Evolutionary conservation across 2,888 invertebrate species (phyloP).

Genomic region (Hetaerina titia): DNA sequence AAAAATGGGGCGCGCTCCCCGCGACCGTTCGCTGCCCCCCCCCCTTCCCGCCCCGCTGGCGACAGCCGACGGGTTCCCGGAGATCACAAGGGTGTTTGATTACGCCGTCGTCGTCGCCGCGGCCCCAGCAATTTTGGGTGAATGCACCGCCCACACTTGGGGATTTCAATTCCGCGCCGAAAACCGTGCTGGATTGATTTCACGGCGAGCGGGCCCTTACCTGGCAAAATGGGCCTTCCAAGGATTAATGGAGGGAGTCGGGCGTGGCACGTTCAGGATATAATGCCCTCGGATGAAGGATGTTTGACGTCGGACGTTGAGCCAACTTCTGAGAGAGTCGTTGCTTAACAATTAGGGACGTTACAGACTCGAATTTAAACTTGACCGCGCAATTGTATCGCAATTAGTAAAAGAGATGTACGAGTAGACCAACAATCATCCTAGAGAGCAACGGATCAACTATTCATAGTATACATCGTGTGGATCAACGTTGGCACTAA

Average conservation of each 20-base stretch:
- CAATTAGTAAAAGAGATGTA: too few relatives aligned
- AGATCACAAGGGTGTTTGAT: conserved; percentile 20
- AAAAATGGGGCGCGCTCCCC: too few relatives aligned
- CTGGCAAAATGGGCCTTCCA: neutral
- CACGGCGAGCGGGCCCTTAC: neutral
- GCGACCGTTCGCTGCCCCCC: too few relatives aligned
- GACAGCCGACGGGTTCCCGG: neutral
- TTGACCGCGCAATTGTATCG: too few relatives aligned
- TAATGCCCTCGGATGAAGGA: neutral
- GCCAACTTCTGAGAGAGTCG: neutral
- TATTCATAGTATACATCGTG: too few relatives aligned
- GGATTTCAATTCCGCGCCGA: neutral
- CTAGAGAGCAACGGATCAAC: too few relatives aligned
- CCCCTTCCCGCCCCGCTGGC: too few relatives aligned
- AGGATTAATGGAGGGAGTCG: neutral
- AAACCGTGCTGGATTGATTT: neutral
- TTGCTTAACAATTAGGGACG: neutral
- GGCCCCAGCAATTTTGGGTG: neutral
- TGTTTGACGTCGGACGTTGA: neutral
- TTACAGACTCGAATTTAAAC: too few relatives aligned
- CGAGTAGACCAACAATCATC: too few relatives aligned
- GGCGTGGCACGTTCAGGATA: neutral
- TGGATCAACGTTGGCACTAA: too few relatives aligned
- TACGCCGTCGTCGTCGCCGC: conserved; percentile 1
- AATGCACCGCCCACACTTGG: neutral